Evolutionary conservation across 2,888 invertebrate genomes (phyloP).

Genomic region (Polymixis lichenea): DNA sequence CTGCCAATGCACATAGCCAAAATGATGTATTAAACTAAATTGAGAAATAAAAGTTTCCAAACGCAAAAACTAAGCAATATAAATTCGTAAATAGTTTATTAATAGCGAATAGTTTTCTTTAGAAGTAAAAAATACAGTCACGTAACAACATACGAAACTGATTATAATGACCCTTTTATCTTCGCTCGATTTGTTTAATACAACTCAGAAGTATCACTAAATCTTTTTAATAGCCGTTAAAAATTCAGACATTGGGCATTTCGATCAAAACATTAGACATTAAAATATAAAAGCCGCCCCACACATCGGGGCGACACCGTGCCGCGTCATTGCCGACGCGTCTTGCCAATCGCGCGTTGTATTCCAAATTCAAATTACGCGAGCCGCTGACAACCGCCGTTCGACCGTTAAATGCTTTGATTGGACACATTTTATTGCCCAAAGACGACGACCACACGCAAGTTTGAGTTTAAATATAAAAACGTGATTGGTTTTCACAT

Average conservation of each 20-base stretch:
- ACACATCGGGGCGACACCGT: constrained; percentile 66
- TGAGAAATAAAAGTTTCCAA: no score
- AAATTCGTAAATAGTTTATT: constrained; percentile 21
- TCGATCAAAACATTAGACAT: constrained; percentile 55
- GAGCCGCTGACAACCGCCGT: constrained; percentile 63
- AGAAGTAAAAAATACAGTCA: constrained; percentile 39
- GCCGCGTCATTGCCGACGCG: constrained; percentile 62
- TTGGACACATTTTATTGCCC: constrained; percentile 71
- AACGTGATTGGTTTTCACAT: constrained; percentile 15
- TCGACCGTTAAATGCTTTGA: constrained; percentile 72
- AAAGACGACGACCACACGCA: constrained; percentile 69
- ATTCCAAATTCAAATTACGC: constrained; percentile 71
- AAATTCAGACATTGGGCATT: constrained; percentile 63
- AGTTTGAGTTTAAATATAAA: constrained; percentile 50
- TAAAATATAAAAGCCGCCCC: constrained; percentile 67
- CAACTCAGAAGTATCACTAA: constrained; percentile 62
- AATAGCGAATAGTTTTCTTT: constrained; percentile 30
- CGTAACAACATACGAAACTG: constrained; percentile 47
- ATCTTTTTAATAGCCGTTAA: constrained; percentile 67
- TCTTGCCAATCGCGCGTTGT: constrained; percentile 73
- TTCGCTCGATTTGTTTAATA: constrained; percentile 66
- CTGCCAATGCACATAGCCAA: no score
- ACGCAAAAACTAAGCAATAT: not conserved
- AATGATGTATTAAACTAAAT: no score
- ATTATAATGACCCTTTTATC: constrained; percentile 66